Evolutionary conservation across 2,113 vertebrate species (phyloP).

Genomic region (Marmota monax): DNA sequence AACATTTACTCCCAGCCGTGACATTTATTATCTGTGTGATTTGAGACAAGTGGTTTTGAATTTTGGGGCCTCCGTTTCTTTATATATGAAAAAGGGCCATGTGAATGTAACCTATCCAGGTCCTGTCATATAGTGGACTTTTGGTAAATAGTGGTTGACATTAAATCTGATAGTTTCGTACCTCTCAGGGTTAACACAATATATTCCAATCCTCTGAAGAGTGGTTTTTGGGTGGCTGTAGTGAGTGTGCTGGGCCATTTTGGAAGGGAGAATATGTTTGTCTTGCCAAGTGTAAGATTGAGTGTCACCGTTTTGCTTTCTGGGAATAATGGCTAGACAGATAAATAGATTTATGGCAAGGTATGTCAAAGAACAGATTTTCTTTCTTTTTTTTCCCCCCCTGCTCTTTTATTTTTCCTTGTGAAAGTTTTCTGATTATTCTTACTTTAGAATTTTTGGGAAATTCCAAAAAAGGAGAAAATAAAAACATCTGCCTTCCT

Average conservation of each 20-base stretch:
- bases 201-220: neutral
- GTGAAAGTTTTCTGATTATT: conserved; percentile 46
- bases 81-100: neutral
- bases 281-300: conserved; percentile 67
- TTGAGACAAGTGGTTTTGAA: neutral
- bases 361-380: neutral
- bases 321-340: conserved; percentile 71
- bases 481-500: conserved; percentile 5
- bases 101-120: neutral
- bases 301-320: conserved; percentile 72
- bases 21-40: neutral
- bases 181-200: neutral
- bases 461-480: conserved; percentile 8
- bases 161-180: neutral
- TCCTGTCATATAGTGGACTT: neutral
- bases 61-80: neutral
- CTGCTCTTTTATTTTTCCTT: neutral
- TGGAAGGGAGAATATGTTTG: conserved; percentile 63
- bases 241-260: neutral
- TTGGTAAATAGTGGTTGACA: conserved; percentile 12
- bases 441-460: conserved; percentile 57
- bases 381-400: neutral
- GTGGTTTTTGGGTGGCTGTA: conserved; percentile 36
- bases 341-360: conserved; percentile 57
- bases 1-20: neutral